Percentiles rank a stretch among this genome's conserved stretches.
These are phyloP conservation scores for Zaprionus lineosus DNA, from an alignment of 2,888 invertebrate species.

Conservation along the genomic window DNA sequence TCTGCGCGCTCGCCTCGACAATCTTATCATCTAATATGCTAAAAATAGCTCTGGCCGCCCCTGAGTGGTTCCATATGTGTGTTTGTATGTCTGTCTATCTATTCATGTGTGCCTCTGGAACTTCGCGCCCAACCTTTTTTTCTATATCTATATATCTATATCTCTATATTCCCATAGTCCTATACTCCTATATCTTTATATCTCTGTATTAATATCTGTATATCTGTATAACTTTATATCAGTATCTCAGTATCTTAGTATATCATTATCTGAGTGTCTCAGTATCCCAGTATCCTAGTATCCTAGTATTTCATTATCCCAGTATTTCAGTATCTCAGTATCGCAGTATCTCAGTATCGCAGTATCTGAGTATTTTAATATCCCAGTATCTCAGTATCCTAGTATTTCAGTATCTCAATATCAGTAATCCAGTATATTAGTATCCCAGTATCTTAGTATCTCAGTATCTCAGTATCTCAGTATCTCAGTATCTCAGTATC, in stretches of 20 bases:
- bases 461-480: too few species aligned
- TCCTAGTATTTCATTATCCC: too few species aligned
- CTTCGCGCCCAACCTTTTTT: constrained; percentile 65
- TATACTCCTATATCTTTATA: constrained; percentile 6
- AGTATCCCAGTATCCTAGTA: too few species aligned
- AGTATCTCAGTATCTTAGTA: constrained; percentile 23
- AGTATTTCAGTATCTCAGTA: too few species aligned
- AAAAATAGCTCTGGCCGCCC: constrained; percentile 66
- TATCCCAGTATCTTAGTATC: too few species aligned
- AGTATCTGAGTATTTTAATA: too few species aligned
- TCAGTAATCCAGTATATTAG: too few species aligned
- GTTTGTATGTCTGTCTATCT: constrained; percentile 18
- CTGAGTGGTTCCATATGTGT: constrained; percentile 47
- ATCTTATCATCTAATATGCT: constrained; percentile 72
- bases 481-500: too few species aligned
- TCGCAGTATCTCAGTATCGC: too few species aligned
- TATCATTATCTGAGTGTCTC: too few species aligned
- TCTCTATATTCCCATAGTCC: constrained; percentile 1
- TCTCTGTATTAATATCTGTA: constrained; percentile 25
- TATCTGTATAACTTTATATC: constrained; percentile 30
- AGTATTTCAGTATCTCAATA: too few species aligned
- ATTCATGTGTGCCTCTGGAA: constrained; percentile 31
- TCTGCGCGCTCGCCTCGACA: constrained; percentile 66
- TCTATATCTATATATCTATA: constrained; percentile 14
- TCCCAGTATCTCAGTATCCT: too few species aligned